These are phyloP conservation scores for Holacanthus passer DNA, from an alignment of 2,113 vertebrate species.

Conservation along the genomic window DNA sequence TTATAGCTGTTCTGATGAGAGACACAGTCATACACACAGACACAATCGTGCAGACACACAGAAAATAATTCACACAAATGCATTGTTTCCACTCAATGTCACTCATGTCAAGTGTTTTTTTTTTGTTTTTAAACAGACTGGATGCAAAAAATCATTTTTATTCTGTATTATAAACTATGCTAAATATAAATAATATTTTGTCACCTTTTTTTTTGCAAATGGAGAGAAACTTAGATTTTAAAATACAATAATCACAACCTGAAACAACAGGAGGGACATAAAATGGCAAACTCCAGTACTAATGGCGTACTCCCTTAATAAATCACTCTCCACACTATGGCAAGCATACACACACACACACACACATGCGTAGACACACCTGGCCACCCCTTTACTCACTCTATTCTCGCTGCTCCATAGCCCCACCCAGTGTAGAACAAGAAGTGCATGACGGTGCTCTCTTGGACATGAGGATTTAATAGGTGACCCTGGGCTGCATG, in stretches of 20 bases:
- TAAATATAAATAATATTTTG: too few species aligned
- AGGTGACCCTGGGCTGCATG: slow-evolving; percentile 84
- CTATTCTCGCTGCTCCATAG: slow-evolving; percentile 56
- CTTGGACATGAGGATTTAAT: slow-evolving; percentile 83
- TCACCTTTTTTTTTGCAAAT: neutral
- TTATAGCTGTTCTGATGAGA: slow-evolving; percentile 67
- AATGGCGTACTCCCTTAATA: slow-evolving; percentile 58
- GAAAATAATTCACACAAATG: slow-evolving; percentile 9
- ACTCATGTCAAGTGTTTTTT: neutral
- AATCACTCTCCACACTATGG: slow-evolving; percentile 56
- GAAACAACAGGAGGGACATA: slow-evolving; percentile 41
- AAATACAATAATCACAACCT: slow-evolving; percentile 37
- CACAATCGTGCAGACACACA: slow-evolving; percentile 1
- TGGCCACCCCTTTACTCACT: slow-evolving; percentile 52
- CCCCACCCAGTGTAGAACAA: slow-evolving; percentile 77
- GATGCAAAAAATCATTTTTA: neutral
- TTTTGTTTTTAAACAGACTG: neutral
- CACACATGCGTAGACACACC: slow-evolving; percentile 53
- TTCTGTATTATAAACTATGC: neutral
- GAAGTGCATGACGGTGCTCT: slow-evolving; percentile 78
- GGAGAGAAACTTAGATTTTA: slow-evolving; percentile 12
- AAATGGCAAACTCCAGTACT: slow-evolving; percentile 40
- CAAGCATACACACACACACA: slow-evolving; percentile 51
- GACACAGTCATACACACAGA: slow-evolving; percentile 32
- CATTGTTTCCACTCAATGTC: slow-evolving; percentile 6